A percentile compares a stretch with the other conserved stretches of the same genome.
phyloP scores from a whole-genome alignment of 1,140 invertebrate genomes.

The Aphelinus certus region DNA sequence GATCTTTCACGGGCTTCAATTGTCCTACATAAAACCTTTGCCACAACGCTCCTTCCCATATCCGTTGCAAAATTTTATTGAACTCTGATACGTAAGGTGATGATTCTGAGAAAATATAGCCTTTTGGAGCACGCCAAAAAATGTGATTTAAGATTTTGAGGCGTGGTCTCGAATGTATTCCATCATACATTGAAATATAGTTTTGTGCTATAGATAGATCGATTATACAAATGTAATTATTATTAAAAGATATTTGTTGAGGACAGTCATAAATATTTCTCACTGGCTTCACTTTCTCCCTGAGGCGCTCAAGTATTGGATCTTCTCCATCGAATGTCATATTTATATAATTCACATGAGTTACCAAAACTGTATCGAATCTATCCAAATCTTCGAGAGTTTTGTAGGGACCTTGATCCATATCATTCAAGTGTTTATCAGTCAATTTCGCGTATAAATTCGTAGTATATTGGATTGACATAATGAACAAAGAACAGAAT shows the following conservation, averaged over 20 bases:
- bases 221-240: slow-evolving; percentile 3
- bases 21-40: neutral
- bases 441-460: slow-evolving; percentile 8
- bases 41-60: neutral
- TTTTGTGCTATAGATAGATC: neutral
- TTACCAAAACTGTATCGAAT: neutral
- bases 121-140: neutral
- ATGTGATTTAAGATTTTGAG: slow-evolving; percentile 10
- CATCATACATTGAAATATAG: neutral
- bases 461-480: neutral
- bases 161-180: neutral
- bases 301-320: neutral
- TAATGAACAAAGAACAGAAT: neutral
- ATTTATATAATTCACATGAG: neutral
- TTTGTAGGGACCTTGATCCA: neutral
- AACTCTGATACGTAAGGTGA: slow-evolving; percentile 18
- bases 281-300: neutral
- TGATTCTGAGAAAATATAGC: neutral
- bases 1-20: neutral
- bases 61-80: neutral
- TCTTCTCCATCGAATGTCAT: slow-evolving; percentile 7
- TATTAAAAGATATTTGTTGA: neutral
- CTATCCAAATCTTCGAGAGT: slow-evolving; percentile 19
- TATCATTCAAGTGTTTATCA: neutral
- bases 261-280: slow-evolving; percentile 1